Conservation (phyloP, 2,113 vertebrate genomes). For the Genyomyrus donnyi region DNA sequence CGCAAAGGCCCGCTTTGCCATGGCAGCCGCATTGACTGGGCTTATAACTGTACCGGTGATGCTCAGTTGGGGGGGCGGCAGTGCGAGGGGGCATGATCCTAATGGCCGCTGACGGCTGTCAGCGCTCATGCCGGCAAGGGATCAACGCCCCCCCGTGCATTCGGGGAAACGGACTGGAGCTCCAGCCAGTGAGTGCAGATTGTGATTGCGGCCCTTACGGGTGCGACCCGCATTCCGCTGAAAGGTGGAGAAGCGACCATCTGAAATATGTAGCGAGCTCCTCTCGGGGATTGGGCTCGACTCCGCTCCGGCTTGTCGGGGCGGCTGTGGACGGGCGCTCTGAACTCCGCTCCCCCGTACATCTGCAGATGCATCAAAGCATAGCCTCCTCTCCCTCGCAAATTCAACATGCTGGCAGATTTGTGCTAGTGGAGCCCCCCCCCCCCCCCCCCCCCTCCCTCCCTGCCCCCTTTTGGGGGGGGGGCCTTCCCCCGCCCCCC, state of each 20-base stretch:
- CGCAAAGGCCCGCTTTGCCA: neutral
- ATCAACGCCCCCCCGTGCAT: conserved; percentile 15
- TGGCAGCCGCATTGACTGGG: neutral
- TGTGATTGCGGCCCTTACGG: conserved; percentile 23
- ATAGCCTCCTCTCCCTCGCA: too few species aligned
- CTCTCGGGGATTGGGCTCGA: neutral
- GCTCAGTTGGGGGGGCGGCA: conserved; percentile 20
- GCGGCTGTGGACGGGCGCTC: neutral
- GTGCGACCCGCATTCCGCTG: neutral
- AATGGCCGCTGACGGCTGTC: conserved; percentile 31
- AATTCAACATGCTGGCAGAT: neutral
- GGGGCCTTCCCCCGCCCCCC: too few species aligned
- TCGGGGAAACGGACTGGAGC: conserved; percentile 7
- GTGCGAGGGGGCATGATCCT: conserved; percentile 20
- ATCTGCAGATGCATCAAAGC: neutral
- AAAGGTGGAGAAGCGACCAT: conserved; percentile 23
- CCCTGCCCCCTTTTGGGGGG: too few species aligned
- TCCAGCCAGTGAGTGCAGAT: conserved; percentile 5
- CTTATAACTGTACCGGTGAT: conserved; percentile 28
- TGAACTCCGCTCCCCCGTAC: neutral
- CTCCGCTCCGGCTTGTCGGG: conserved; percentile 12
- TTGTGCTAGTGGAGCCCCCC: neutral
- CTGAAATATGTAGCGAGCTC: conserved; percentile 24
- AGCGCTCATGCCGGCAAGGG: conserved; percentile 8
- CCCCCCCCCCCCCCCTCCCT: neutral